phyloP scores from a whole-genome alignment of 1,140 invertebrate species.

The Drosophila cardini region DNA sequence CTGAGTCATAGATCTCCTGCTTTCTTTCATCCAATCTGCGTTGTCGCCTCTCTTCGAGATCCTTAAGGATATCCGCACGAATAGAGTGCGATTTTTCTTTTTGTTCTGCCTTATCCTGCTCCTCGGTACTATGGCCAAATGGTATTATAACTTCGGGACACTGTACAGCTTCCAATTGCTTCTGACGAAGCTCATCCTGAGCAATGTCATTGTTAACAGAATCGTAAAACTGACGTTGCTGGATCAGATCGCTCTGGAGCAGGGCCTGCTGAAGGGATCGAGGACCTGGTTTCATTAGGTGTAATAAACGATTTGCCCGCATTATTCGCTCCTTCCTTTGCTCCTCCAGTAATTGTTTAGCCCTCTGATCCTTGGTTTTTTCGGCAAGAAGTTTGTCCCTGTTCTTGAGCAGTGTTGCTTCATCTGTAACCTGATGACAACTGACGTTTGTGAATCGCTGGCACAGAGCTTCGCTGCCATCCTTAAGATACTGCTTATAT shows the following conservation, averaged over 20 bases:
- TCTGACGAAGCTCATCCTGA: conserved; percentile 33
- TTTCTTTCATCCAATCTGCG: conserved; percentile 18
- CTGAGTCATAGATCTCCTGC: conserved; percentile 23
- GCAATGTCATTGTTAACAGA: conserved; percentile 53
- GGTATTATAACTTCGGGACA: conserved; percentile 55
- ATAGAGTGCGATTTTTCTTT: conserved; percentile 3
- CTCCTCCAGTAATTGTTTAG: conserved; percentile 25
- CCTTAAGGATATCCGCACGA: not conserved
- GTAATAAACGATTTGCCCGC: conserved; percentile 46
- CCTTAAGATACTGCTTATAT: conserved; percentile 63
- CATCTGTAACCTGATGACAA: not conserved
- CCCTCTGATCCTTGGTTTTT: not conserved
- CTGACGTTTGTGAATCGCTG: conserved; percentile 49
- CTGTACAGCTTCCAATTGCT: conserved; percentile 41
- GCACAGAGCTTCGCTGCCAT: conserved; percentile 60
- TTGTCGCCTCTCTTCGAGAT: conserved; percentile 18
- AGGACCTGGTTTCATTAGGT: conserved; percentile 59
- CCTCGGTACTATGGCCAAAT: conserved; percentile 42
- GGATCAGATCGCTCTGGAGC: conserved; percentile 46
- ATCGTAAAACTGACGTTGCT: conserved; percentile 48
- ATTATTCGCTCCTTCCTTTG: conserved; percentile 63
- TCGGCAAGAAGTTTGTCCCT: not conserved
- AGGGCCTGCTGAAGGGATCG: conserved; percentile 47
- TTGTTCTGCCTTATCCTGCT: conserved; percentile 26
- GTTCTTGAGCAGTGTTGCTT: conserved; percentile 3